Percentiles rank a stretch among this genome's conserved stretches.
Conservation (phyloP, 2,113 vertebrate genomes). For the Amazona vittata region DNA sequence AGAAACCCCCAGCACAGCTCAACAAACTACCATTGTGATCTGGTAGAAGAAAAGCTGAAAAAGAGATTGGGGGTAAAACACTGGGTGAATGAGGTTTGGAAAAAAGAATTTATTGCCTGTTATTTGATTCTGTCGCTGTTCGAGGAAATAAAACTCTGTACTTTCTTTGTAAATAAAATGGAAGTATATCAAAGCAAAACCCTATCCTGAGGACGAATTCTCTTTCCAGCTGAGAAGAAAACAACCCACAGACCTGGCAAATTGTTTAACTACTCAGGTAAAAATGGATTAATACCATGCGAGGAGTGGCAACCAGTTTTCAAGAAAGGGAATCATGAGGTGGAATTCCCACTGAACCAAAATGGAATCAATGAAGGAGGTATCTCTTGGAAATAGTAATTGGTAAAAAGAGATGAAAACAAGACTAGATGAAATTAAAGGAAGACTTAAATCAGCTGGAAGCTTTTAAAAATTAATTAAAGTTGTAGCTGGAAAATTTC, state of each 20-base stretch:
- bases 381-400: conserved; percentile 23
- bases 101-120: conserved; percentile 18
- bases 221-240: conserved; percentile 47
- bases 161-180: conserved; percentile 55
- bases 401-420: conserved; percentile 51
- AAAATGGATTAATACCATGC: conserved; percentile 46
- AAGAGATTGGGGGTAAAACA: conserved; percentile 43
- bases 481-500: conserved; percentile 48
- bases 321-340: not conserved
- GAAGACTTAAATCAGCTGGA: conserved; percentile 60
- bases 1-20: conserved; percentile 17
- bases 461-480: conserved; percentile 67
- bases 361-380: conserved; percentile 15
- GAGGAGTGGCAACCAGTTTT: conserved; percentile 1
- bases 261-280: conserved; percentile 51
- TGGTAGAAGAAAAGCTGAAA: conserved; percentile 41
- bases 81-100: not conserved
- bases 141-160: conserved; percentile 34
- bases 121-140: conserved; percentile 42
- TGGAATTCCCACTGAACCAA: conserved; percentile 54
- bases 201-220: conserved; percentile 13
- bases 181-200: conserved; percentile 53
- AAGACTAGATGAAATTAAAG: conserved; percentile 60
- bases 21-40: not conserved
- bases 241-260: conserved; percentile 24